phyloP scores from a whole-genome alignment of 2,888 invertebrate genomes.

The Miltochrista miniata region DNA sequence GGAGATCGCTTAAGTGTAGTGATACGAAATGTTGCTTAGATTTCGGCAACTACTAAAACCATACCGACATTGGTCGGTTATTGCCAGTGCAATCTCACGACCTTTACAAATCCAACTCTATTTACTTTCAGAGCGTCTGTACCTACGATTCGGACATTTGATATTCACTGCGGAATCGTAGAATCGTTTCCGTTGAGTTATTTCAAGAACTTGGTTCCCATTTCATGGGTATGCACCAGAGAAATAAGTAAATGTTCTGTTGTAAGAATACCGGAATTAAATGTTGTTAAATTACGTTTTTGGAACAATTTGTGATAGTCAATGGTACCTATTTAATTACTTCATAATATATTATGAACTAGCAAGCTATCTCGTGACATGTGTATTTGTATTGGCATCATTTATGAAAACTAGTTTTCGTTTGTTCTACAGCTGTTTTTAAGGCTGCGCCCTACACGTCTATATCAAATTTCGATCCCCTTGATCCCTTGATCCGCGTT shows the following conservation, averaged over 20 bases:
- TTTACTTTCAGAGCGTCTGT: constrained; percentile 47
- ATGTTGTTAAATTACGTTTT: constrained; percentile 8
- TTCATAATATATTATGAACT: too few species aligned
- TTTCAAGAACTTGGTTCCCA: constrained; percentile 26
- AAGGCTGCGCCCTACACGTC: too few species aligned
- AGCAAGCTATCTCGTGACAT: too few species aligned
- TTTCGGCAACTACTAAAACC: constrained; percentile 20
- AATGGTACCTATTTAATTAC: too few species aligned
- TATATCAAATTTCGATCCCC: too few species aligned
- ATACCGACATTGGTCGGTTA: constrained; percentile 25
- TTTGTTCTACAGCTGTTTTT: too few species aligned
- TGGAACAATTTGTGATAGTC: too few species aligned
- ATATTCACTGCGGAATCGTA: constrained; percentile 52
- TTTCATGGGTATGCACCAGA: constrained; percentile 12
- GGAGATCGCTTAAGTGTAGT: constrained; percentile 14
- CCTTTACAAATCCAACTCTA: constrained; percentile 50
- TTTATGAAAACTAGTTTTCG: too few species aligned
- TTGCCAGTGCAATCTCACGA: constrained; percentile 43
- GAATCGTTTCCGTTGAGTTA: constrained; percentile 47
- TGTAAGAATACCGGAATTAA: neutral
- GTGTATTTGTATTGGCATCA: too few species aligned
- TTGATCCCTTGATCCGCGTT: too few species aligned
- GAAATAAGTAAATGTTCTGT: constrained; percentile 3
- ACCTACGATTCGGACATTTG: constrained; percentile 46
- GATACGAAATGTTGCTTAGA: constrained; percentile 22